Percentiles rank a stretch among this genome's conserved stretches.
phyloP scores from a whole-genome alignment of 2,113 vertebrate species.

The Emydura subglobosa region DNA sequence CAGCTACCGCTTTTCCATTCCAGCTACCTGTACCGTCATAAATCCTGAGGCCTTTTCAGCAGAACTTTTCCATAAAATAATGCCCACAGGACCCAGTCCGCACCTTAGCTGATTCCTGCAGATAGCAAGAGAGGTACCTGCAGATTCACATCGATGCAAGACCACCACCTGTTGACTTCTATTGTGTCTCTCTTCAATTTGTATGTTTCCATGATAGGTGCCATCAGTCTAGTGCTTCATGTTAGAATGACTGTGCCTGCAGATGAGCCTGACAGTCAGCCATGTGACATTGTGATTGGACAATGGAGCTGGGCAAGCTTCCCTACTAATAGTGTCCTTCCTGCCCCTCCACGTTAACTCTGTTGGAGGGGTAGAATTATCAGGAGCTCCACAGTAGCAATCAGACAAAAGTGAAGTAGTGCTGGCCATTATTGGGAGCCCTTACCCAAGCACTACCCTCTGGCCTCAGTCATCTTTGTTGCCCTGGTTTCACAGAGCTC shows the following conservation, averaged over 20 bases:
- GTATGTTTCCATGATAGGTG: not conserved
- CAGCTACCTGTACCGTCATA: conserved; percentile 32
- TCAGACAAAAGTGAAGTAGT: not conserved
- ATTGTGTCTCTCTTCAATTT: not conserved
- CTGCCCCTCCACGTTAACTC: not conserved
- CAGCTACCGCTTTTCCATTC: conserved; percentile 25
- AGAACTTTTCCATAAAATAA: not conserved
- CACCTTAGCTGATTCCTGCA: not conserved
- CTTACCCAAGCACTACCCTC: not conserved
- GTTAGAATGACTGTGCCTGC: not conserved
- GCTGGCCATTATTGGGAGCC: not conserved
- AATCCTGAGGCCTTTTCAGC: conserved; percentile 16
- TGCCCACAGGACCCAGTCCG: not conserved
- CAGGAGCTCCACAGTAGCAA: not conserved
- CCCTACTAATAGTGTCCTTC: not conserved
- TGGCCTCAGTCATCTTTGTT: not conserved
- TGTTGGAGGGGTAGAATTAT: not conserved
- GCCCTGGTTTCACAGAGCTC: not conserved
- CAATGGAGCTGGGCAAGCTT: not conserved
- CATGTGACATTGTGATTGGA: not conserved
- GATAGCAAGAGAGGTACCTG: not conserved
- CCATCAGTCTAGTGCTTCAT: not conserved
- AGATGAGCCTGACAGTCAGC: not conserved
- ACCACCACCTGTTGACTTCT: not conserved
- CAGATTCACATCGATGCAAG: conserved; percentile 7